Evolutionary conservation across 2,113 vertebrate genomes (phyloP), one percentile per base, ranked within the genome.

Genomic region (Podocnemis expansa): DNA sequence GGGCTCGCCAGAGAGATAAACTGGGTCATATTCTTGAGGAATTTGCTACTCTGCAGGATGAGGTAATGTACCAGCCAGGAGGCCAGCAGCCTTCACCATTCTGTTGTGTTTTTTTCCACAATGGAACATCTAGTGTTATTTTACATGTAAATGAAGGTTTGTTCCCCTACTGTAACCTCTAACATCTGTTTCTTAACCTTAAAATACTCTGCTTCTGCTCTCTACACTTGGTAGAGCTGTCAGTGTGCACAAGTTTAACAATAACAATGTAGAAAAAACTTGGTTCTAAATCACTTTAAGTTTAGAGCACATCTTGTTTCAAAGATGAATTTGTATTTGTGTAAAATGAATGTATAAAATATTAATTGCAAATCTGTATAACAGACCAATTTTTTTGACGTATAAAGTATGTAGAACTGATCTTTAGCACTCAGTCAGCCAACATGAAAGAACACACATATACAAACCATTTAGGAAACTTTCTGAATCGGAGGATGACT

Each of bases 1-100:
- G 99, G 93, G 99, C 99, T 87, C 99, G 99, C 5, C 99, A 99
- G 96, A 98, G 99, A 98, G 99, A 99, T 98, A 99, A 99, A 89
- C 98, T 99, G 52, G 99, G 99, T 75, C 99, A 99, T 95, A 99
- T 99, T 96, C 98, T 99, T 79, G 99, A 99, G 92, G 99, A 99
- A 98, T 99, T 99, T 97, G 99, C 99, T 45, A 99, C 99, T 2
- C 98, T 99, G 49, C 99, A 99, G 96, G 99, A 99, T 96, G 99
- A 99, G 99, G 99, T 99, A 97, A 96, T 89, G 70, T 89, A 70
- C 47, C 90, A 93, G 27, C 43, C 81, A 90, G 47, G 70, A 81
- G 41, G 3, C 38, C 4, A 56, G 43, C 34, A 87, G 93, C 88
- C 8, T 43, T 85, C 51, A 81, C 2, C 78, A 88, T 85, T 6